Conservation (phyloP, 2,888 invertebrate genomes). For the Pollenia labialis region DNA sequence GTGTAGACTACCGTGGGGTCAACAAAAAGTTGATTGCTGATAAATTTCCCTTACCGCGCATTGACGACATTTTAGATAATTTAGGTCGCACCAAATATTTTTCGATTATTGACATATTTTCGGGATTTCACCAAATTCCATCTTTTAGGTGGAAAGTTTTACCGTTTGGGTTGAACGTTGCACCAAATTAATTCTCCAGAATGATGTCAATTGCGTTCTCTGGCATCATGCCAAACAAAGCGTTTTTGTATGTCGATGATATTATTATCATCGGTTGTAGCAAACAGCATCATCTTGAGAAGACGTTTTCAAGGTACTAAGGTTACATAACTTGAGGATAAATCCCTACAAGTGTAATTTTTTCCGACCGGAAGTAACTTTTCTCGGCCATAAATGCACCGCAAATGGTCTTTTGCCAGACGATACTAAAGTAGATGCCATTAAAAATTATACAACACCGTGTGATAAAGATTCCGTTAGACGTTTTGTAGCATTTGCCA, state of each 20-base stretch:
- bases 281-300: conserved; percentile 3
- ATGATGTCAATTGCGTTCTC: no score
- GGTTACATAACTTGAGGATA: conserved; percentile 8
- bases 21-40: conserved; percentile 18
- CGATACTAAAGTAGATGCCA: background rate
- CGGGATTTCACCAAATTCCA: background rate
- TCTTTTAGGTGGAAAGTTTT: background rate
- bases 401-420: background rate
- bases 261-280: conserved; percentile 1
- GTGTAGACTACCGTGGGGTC: conserved; percentile 19
- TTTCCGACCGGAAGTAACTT: conserved; percentile 13
- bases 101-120: no score
- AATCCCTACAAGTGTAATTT: conserved; percentile 27
- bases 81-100: no score
- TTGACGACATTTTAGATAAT: no score
- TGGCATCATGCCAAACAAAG: no score
- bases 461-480: conserved; percentile 15
- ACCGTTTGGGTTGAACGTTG: background rate
- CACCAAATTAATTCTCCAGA: no score
- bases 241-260: no score
- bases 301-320: background rate
- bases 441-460: conserved; percentile 15
- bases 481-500: background rate
- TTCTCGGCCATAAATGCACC: background rate
- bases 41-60: conserved; percentile 7